Percentiles rank a stretch among this genome's conserved stretches.
These are phyloP conservation scores for Habropoda laboriosa DNA, from an alignment of 1,140 invertebrate genomes.

Conservation along the genomic window DNA sequence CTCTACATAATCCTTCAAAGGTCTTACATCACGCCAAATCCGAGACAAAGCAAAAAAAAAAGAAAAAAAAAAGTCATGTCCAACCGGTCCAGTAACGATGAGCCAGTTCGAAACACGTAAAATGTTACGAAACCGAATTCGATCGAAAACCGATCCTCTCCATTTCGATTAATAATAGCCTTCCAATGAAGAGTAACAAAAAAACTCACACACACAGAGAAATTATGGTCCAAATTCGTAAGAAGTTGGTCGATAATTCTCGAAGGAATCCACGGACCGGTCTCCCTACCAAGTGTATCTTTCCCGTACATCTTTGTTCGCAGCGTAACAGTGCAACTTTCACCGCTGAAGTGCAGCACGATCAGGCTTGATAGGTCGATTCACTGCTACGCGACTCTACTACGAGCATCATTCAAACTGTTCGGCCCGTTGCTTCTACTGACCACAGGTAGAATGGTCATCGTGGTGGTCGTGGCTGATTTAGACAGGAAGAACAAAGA, in stretches of 20 bases:
- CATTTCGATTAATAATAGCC: not conserved
- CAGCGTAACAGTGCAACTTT: slow-evolving; percentile 38
- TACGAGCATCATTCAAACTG: slow-evolving; percentile 26
- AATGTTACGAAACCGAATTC: not conserved
- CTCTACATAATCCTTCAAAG: not conserved
- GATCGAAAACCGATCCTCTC: not conserved
- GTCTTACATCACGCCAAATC: not conserved
- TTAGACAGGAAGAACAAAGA: slow-evolving; percentile 14
- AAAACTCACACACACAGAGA: not conserved
- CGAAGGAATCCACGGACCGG: not conserved
- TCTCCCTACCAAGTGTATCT: not conserved
- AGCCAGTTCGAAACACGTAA: not conserved
- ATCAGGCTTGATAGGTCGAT: slow-evolving; percentile 38
- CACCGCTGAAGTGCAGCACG: slow-evolving; percentile 37
- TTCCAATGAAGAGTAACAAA: not conserved
- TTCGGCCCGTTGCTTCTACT: not conserved
- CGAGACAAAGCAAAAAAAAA: not conserved
- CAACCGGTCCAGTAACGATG: not conserved
- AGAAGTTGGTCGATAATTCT: not conserved
- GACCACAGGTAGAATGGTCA: slow-evolving; percentile 16
- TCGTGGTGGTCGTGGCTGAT: not conserved
- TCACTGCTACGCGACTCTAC: not conserved
- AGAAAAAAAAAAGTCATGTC: too few relatives aligned
- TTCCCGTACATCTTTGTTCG: slow-evolving; percentile 20
- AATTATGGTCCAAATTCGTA: not conserved